A percentile compares a stretch with the other conserved stretches of the same genome.
Conservation (phyloP, 2,113 vertebrate species). For the Paradoxurus hermaphroditus region DNA sequence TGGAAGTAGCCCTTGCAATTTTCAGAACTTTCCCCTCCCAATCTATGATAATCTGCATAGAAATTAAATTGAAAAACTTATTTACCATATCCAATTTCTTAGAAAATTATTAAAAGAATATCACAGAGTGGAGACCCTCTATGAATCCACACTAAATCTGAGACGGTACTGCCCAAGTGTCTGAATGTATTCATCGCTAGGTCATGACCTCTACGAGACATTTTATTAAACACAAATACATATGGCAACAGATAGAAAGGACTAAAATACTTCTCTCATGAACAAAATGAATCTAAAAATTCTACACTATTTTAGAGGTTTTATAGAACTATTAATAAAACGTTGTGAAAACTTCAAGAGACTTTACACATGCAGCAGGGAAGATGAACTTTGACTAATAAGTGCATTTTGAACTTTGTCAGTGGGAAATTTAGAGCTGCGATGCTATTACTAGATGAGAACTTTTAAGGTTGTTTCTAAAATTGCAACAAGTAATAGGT, state of each 20-base stretch:
- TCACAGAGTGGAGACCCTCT: neutral
- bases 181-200: neutral
- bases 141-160: neutral
- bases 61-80: neutral
- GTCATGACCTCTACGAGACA: accelerated
- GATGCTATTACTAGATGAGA: neutral
- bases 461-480: neutral
- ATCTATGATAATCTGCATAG: neutral
- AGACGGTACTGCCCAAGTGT: neutral
- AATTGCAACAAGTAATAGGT: neutral
- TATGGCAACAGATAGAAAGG: neutral
- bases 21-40: neutral
- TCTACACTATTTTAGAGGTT: neutral
- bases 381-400: neutral
- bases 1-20: neutral
- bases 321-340: neutral
- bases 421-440: neutral
- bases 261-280: neutral
- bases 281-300: neutral
- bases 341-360: neutral
- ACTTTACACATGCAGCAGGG: neutral
- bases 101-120: neutral
- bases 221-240: neutral
- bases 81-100: neutral
- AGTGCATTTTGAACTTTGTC: neutral